phyloP scores from a whole-genome alignment of 1,140 invertebrate species.

The Calliopsis andreniformis region DNA sequence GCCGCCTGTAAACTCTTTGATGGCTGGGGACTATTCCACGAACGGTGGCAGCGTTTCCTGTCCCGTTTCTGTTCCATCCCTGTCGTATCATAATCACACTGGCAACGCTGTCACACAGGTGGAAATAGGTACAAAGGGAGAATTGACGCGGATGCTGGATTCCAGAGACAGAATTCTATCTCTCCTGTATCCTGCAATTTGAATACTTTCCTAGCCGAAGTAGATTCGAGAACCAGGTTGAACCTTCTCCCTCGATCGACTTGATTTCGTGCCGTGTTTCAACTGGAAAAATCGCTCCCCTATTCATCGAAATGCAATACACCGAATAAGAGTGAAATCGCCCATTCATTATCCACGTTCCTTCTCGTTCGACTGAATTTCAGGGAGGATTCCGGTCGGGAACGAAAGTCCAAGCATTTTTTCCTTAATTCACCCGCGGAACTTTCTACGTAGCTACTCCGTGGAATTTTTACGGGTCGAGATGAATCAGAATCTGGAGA shows the following conservation, averaged over 20 bases:
- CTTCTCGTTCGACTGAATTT: background rate
- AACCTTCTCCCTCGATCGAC: background rate
- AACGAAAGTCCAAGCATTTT: background rate
- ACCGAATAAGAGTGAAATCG: background rate
- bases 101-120: background rate
- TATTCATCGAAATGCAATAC: background rate
- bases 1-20: constrained; percentile 54
- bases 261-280: background rate
- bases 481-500: no score
- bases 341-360: background rate
- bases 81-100: constrained; percentile 29
- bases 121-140: constrained; percentile 10
- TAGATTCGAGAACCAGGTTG: background rate
- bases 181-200: background rate
- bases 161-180: background rate
- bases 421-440: background rate
- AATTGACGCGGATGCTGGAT: constrained; percentile 17
- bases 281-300: background rate
- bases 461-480: background rate
- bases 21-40: background rate
- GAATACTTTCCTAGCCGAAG: background rate
- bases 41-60: constrained; percentile 28
- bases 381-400: background rate
- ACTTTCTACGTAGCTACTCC: background rate
- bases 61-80: constrained; percentile 14